Conservation (phyloP, 2,888 invertebrate species). For the Monoplex corrugatus region DNA sequence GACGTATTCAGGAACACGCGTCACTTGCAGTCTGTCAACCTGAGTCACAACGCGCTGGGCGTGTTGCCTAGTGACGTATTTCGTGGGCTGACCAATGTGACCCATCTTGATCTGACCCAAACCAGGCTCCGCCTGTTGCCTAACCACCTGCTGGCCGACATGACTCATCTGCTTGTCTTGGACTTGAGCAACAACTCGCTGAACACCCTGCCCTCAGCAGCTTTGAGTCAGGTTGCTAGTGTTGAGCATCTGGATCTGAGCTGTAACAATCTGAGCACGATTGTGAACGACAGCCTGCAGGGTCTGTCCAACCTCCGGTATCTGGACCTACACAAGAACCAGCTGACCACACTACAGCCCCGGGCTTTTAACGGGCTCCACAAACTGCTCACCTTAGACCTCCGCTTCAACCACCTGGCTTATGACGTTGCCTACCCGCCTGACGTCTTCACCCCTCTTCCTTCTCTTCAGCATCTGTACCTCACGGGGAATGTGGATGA, state of each 20-base stretch:
- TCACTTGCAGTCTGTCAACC: not conserved
- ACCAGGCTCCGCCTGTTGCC: not conserved
- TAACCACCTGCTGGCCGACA: not conserved
- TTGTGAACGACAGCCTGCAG: not conserved
- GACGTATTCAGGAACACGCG: not conserved
- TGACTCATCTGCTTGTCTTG: not conserved
- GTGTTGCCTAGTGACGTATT: not conserved
- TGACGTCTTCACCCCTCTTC: constrained; percentile 1
- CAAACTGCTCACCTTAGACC: constrained; percentile 12
- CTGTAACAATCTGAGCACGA: not conserved
- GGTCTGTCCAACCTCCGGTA: not conserved
- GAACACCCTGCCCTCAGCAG: not conserved
- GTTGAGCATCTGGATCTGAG: constrained; percentile 13
- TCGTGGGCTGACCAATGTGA: not conserved
- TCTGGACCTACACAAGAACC: not conserved
- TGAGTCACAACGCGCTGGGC: constrained; percentile 2
- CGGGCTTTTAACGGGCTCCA: constrained; percentile 10
- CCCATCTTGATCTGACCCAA: not conserved
- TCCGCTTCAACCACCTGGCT: not conserved
- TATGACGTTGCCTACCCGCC: not conserved
- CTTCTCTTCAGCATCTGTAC: not conserved
- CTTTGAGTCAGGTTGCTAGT: not conserved
- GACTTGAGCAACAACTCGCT: constrained; percentile 27
- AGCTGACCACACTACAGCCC: not conserved
- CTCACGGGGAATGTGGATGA: not conserved